Evolutionary conservation across 2,797 vertebrate genomes (phyloP).

Genomic region (Dendrocincla fuliginosa): DNA sequence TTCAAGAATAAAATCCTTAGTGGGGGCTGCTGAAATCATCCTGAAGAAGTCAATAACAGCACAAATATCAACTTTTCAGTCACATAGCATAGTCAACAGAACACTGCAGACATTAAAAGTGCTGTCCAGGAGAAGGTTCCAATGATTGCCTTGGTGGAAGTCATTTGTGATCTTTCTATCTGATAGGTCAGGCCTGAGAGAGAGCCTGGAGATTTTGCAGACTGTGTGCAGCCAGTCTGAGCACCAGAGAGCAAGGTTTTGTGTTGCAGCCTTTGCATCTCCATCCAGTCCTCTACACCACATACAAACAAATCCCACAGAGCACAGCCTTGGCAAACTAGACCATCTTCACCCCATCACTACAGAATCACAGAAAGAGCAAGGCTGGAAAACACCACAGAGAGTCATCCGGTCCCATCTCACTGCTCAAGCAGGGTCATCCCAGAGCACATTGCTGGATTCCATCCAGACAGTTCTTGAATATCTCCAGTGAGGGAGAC

Average conservation of each 20-base stretch:
- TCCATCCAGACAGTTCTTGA: neutral
- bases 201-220: neutral
- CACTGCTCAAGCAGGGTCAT: neutral
- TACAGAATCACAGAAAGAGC: neutral
- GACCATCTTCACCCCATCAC: neutral
- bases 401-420: neutral
- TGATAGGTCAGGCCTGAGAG: neutral
- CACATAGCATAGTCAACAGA: neutral
- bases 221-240: neutral
- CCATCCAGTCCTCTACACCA: neutral
- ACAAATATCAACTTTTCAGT: neutral
- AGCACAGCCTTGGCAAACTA: neutral
- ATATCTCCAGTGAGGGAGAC: neutral
- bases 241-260: neutral
- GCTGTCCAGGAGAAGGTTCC: neutral
- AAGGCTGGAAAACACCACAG: neutral
- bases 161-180: rapidly evolving
- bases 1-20: neutral
- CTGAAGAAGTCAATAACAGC: neutral
- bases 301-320: neutral
- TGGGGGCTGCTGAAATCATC: neutral
- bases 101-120: neutral
- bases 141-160: neutral
- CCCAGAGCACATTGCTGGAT: neutral
- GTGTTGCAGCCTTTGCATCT: neutral